These are phyloP conservation scores for Diuraphis noxia DNA, from an alignment of 1,140 invertebrate genomes.

Conservation along the genomic window DNA sequence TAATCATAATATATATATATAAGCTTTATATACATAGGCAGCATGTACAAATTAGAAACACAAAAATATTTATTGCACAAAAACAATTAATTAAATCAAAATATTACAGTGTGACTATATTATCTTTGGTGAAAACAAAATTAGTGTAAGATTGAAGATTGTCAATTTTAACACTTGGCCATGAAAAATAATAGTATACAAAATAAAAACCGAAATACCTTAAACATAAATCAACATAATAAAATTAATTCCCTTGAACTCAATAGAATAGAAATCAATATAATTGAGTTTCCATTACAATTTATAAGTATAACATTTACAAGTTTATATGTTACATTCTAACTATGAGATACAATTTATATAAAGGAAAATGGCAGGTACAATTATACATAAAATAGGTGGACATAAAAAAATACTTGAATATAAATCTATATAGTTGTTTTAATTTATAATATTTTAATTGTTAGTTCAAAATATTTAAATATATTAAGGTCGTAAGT, in stretches of 20 bases:
- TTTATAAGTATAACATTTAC: not conserved
- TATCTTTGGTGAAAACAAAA: conserved; percentile 26
- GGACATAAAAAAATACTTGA: not conserved
- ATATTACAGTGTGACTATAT: not conserved
- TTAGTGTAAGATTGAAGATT: not conserved
- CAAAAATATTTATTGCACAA: not conserved
- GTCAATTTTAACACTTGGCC: not conserved
- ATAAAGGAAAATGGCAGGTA: not conserved
- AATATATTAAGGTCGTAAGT: not conserved
- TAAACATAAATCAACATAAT: not conserved
- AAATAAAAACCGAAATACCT: not conserved
- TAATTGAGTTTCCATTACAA: not conserved
- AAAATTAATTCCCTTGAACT: not conserved
- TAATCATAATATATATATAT: not conserved
- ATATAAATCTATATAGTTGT: not conserved
- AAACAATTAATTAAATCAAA: not conserved
- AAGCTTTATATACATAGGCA: not conserved
- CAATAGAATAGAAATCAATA: not conserved
- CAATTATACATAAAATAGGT: not conserved
- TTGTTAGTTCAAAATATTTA: not conserved
- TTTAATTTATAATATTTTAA: not conserved
- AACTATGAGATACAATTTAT: not conserved
- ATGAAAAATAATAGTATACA: conserved; percentile 1
- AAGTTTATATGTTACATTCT: not conserved
- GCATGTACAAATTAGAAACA: not conserved